Percentiles rank a stretch among this genome's conserved stretches.
Conservation (phyloP, 2,113 vertebrate species). For the Pollachius pollachius region DNA sequence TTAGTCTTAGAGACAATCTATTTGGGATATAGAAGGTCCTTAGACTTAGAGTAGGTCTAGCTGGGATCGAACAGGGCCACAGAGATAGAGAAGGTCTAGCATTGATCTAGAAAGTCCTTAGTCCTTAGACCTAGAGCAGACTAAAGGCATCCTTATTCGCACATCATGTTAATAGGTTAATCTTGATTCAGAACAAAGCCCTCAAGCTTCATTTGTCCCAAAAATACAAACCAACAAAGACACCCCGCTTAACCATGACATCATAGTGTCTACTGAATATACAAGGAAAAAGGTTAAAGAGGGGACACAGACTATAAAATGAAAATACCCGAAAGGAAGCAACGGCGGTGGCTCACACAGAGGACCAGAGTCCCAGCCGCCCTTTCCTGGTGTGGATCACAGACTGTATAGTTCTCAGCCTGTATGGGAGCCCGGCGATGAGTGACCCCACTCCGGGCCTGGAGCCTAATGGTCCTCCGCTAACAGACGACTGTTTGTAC, state of each 20-base stretch:
- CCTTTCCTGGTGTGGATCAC: background rate
- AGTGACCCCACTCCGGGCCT: constrained; percentile 42
- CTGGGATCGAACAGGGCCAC: too few relatives aligned
- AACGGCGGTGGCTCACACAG: background rate
- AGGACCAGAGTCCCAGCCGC: constrained; percentile 26
- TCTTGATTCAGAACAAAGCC: constrained; percentile 53
- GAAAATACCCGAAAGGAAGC: too few relatives aligned
- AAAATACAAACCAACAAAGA: background rate
- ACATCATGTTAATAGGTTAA: constrained; percentile 76
- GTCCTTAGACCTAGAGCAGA: constrained; percentile 35
- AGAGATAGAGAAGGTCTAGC: too few relatives aligned
- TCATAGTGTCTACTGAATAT: too few relatives aligned
- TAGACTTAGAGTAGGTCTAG: too few relatives aligned
- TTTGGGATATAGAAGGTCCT: background rate
- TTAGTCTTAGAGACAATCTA: too few relatives aligned
- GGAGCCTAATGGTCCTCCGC: constrained; percentile 66
- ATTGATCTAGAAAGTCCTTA: constrained; percentile 1
- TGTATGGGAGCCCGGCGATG: constrained; percentile 36
- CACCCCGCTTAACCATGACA: too few relatives aligned
- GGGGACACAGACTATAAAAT: too few relatives aligned
- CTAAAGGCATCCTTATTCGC: constrained; percentile 71
- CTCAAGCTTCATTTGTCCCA: constrained; percentile 6
- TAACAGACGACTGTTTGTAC: constrained; percentile 80
- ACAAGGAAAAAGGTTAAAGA: too few relatives aligned
- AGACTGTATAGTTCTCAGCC: too few relatives aligned